These are phyloP conservation scores for Drosophila dunni DNA, from an alignment of 1,140 invertebrate species.

Conservation along the genomic window DNA sequence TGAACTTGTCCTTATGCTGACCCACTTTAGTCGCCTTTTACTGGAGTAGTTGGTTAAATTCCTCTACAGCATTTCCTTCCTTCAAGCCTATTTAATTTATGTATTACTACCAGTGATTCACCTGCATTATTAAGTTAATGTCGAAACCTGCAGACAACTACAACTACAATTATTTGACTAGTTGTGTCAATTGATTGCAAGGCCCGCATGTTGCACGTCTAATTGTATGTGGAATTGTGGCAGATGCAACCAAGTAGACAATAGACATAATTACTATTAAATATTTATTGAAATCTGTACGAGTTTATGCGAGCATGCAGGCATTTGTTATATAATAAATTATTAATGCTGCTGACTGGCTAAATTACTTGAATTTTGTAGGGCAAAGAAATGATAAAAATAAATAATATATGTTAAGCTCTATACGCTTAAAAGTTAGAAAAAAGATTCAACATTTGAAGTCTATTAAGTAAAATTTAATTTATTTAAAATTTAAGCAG, in stretches of 20 bases:
- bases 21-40: too few species aligned
- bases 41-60: too few species aligned
- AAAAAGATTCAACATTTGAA: too few species aligned
- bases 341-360: too few species aligned
- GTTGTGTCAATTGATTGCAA: slow-evolving; percentile 10
- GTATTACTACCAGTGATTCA: background rate
- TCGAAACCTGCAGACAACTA: slow-evolving; percentile 3
- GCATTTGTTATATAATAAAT: background rate
- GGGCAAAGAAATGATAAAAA: too few species aligned
- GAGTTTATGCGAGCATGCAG: too few species aligned
- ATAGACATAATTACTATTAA: slow-evolving; percentile 27
- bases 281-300: slow-evolving; percentile 17
- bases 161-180: slow-evolving; percentile 21
- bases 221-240: slow-evolving; percentile 28
- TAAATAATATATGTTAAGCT: too few species aligned
- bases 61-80: background rate
- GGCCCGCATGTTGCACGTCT: slow-evolving; percentile 31
- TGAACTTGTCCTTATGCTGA: too few species aligned
- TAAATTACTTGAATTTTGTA: too few species aligned
- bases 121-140: slow-evolving; percentile 29
- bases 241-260: slow-evolving; percentile 12
- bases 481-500: too few species aligned
- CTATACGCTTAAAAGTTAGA: too few species aligned
- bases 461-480: too few species aligned
- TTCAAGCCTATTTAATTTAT: slow-evolving; percentile 15